These are phyloP conservation scores for Maniola hyperantus DNA, from an alignment of 2,888 invertebrate genomes.

Conservation along the genomic window DNA sequence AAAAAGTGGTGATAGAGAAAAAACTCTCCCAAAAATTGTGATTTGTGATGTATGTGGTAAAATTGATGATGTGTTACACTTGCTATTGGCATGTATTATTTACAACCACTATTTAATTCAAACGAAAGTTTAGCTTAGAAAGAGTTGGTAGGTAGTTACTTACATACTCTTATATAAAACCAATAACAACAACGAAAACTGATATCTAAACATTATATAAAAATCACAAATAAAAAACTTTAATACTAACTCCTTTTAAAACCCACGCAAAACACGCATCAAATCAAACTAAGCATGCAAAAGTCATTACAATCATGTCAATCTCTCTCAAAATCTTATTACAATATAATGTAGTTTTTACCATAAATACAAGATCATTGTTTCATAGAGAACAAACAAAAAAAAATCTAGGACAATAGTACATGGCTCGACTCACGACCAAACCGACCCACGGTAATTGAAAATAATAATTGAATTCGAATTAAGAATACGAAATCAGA, in stretches of 20 bases:
- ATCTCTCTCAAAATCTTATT: constrained; percentile 24
- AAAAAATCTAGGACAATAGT: constrained; percentile 68
- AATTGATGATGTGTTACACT: too few relatives aligned
- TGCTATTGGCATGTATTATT: too few relatives aligned
- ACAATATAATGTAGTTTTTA: constrained; percentile 30
- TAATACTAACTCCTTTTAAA: not conserved
- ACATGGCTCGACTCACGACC: constrained; percentile 53
- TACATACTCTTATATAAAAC: not conserved
- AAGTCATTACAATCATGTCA: constrained; percentile 7
- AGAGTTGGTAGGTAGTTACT: not conserved
- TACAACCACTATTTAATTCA: too few relatives aligned
- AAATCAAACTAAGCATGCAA: not conserved
- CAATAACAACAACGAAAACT: not conserved
- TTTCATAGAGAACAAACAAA: constrained; percentile 34
- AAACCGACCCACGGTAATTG: constrained; percentile 68
- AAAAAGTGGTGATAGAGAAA: too few relatives aligned
- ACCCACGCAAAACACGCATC: not conserved
- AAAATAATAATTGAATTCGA: constrained; percentile 78
- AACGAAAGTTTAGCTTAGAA: not conserved
- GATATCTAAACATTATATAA: not conserved
- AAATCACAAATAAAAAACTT: not conserved
- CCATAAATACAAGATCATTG: constrained; percentile 34
- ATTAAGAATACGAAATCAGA: constrained; percentile 75
- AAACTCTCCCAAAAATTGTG: too few relatives aligned
- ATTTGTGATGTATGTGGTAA: too few relatives aligned